These are phyloP conservation scores for Coleophora flavipennella DNA, from an alignment of 2,888 invertebrate genomes.

Conservation along the genomic window DNA sequence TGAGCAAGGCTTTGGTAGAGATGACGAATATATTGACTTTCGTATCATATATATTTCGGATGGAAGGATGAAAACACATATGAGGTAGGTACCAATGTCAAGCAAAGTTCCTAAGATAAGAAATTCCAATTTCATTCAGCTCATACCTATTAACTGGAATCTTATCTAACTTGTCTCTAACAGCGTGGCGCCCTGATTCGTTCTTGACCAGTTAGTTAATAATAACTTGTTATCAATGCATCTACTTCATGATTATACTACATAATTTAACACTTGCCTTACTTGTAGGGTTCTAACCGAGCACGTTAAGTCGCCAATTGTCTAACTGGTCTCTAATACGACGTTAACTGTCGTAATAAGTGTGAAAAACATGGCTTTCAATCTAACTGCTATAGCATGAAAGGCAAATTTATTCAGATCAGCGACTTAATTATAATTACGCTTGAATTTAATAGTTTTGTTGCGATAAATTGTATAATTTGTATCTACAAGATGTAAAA, in stretches of 20 bases:
- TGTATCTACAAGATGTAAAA: too few species aligned
- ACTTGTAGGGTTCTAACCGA: too few species aligned
- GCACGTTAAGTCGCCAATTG: too few species aligned
- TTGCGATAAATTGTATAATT: too few species aligned
- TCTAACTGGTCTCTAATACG: constrained; percentile 1
- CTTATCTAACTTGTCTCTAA: too few species aligned
- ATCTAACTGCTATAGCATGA: not conserved
- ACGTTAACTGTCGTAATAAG: constrained; percentile 7
- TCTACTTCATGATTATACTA: constrained; percentile 3
- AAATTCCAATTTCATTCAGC: too few species aligned
- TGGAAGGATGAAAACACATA: too few species aligned
- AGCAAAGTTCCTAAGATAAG: too few species aligned
- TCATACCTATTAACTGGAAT: too few species aligned
- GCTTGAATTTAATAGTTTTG: too few species aligned
- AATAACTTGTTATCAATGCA: not conserved
- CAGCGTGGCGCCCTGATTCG: constrained; percentile 1
- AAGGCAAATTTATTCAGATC: constrained; percentile 2
- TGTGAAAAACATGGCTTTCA: constrained; percentile 2
- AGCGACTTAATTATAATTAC: not conserved
- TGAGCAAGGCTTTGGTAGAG: constrained; percentile 20
- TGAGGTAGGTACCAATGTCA: too few species aligned
- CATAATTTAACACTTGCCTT: constrained; percentile 1
- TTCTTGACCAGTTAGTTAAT: constrained; percentile 3
- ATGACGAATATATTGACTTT: constrained; percentile 19
- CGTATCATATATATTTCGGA: too few species aligned